These are phyloP conservation scores for Sphaeramia orbicularis DNA, from an alignment of 2,797 vertebrate genomes.

Conservation along the genomic window DNA sequence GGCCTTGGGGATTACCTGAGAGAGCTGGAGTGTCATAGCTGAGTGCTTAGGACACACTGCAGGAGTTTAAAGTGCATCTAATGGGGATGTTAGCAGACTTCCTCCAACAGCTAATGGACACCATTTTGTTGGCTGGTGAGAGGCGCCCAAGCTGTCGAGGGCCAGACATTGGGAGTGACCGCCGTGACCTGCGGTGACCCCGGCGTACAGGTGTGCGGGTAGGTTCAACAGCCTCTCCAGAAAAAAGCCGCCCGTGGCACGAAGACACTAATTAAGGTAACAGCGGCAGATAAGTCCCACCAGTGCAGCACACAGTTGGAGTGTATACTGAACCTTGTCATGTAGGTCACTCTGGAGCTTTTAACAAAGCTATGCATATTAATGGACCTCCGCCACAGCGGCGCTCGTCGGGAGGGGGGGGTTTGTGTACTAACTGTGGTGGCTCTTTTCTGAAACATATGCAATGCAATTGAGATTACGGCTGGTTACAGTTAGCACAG, in stretches of 20 bases:
- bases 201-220: conserved; percentile 46
- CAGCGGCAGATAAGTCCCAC: conserved; percentile 70
- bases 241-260: conserved; percentile 62
- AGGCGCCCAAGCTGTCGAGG: conserved; percentile 65
- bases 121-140: conserved; percentile 71
- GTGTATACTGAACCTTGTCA: conserved; percentile 84
- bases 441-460: conserved; percentile 83
- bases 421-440: conserved; percentile 72
- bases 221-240: conserved; percentile 81
- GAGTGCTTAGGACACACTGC: conserved; percentile 39
- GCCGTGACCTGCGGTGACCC: conserved; percentile 63
- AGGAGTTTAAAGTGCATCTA: conserved; percentile 76
- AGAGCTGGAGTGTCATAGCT: conserved; percentile 60
- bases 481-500: conserved; percentile 55
- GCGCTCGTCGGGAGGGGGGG: conserved; percentile 39
- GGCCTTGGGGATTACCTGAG: conserved; percentile 68
- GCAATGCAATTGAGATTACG: conserved; percentile 83
- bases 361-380: conserved; percentile 85
- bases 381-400: conserved; percentile 73
- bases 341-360: conserved; percentile 84
- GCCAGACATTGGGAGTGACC: conserved; percentile 62
- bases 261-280: conserved; percentile 80
- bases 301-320: conserved; percentile 78
- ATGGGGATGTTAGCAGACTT: conserved; percentile 58
- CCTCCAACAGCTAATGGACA: conserved; percentile 78